Base-by-base conservation (phyloP, 2,888 invertebrate species). In the Microplitis manilae region DNA sequence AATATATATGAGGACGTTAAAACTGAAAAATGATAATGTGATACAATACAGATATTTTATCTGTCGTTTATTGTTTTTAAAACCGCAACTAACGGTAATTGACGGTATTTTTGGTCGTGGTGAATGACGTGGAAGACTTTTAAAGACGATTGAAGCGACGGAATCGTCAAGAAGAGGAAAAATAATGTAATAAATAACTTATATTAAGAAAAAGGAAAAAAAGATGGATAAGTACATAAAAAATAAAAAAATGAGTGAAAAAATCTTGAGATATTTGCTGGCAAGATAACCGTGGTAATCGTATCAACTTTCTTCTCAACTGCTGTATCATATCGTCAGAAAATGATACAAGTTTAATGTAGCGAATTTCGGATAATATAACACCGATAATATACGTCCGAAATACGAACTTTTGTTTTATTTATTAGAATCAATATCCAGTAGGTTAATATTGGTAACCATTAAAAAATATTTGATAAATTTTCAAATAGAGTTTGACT, bases 341-440 rank as follows among this genome's bases (percentile, higher is more conserved):
- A 78, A 86, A 85, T 84, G 86, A 85, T 81, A 84, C 84, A 82
- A 85, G 87, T 87, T 87, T 86, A 87, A 87, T 87, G 87, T 87
- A 87, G 83, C 87, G 87, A 86, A 84, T 81, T 79, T 81, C 79
- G 83, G 86, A 87, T 87, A 87, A 86, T 87, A 86, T 13, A 86
- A 87, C 84, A 85, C 85, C 86, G 84, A 87, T 87, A 86, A 87
- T 87, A 85, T 84, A 84, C 84, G 65, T 65, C 65, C 65, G 65
- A 65, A 65, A 65, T 65, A 65, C 17, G 15, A 64, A 62, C 59
- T 15, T 64, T 17, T 65, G 60, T n/a, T 69, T 38, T 41, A 71
- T 30, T 9, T 8, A 13, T 17, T 17, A 17, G 17, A 30, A 30
- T 30, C 4, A 30, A 30, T 30, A 30, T 30, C 30, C 30, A 30